Evolutionary conservation across 2,113 vertebrate genomes (phyloP).

Genomic region (Eudorcas thomsonii): DNA sequence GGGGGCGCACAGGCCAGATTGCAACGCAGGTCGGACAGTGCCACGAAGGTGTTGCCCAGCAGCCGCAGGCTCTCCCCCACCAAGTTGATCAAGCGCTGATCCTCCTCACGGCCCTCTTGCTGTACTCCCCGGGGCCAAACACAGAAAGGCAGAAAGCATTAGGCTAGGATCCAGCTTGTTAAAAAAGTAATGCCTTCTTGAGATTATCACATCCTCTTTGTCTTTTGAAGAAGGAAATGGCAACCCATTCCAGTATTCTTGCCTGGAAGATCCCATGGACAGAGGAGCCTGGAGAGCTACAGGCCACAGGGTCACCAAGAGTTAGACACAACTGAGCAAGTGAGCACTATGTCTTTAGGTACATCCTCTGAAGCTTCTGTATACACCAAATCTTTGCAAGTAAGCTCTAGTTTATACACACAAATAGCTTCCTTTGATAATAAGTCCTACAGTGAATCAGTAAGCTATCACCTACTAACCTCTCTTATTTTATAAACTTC

Average conservation of each 20-base stretch:
- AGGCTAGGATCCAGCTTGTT: not conserved
- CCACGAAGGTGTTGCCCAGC: constrained; percentile 91
- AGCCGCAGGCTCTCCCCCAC: constrained; percentile 90
- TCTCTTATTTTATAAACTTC: not conserved
- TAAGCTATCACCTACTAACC: not conserved
- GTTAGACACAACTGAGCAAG: not conserved
- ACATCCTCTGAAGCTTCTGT: not conserved
- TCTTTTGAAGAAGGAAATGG: not conserved
- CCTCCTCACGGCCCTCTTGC: constrained; percentile 88
- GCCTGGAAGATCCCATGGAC: not conserved
- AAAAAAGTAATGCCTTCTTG: not conserved
- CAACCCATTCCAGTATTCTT: not conserved
- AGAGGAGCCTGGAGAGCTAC: not conserved
- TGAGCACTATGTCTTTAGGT: not conserved
- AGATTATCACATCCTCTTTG: not conserved
- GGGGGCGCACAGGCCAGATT: constrained; percentile 89
- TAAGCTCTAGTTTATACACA: not conserved
- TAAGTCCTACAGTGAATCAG: not conserved
- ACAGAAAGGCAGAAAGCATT: not conserved
- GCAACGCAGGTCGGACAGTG: constrained; percentile 90
- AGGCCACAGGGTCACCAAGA: not conserved
- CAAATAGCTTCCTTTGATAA: not conserved
- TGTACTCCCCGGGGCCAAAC: constrained; percentile 39
- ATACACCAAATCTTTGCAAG: not conserved
- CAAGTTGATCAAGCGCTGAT: constrained; percentile 88